Conservation (phyloP, 2,113 vertebrate species). For the Callaeas wilsoni region DNA sequence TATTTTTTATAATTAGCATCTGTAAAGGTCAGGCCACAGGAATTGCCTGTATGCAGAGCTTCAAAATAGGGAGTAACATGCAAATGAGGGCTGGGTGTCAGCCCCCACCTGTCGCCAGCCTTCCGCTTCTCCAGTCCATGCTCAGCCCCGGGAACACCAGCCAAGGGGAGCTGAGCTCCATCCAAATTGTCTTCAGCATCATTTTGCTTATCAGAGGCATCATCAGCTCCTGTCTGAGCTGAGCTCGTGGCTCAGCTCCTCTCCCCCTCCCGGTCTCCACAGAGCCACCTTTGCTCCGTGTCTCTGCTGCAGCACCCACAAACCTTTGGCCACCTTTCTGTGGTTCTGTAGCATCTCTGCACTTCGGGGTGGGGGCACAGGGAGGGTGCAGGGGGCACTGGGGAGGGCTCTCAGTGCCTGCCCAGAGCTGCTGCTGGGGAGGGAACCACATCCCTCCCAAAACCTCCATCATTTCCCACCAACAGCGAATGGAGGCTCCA, state of each 20-base stretch:
- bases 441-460: neutral
- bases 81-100: neutral
- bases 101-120: neutral
- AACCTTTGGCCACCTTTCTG: accelerated
- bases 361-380: neutral
- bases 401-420: neutral
- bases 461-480: accelerated
- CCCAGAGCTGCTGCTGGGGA: neutral
- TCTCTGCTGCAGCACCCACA: neutral
- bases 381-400: neutral
- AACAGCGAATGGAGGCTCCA: accelerated
- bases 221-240: accelerated
- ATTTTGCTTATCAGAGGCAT: accelerated
- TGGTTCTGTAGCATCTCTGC: accelerated
- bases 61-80: neutral
- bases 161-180: neutral
- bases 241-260: neutral
- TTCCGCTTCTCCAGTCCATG: neutral
- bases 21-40: neutral
- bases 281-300: neutral
- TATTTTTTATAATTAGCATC: neutral
- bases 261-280: neutral
- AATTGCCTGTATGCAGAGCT: neutral
- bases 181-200: neutral
- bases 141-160: accelerated